Evolutionary conservation across 2,888 invertebrate species (phyloP).

Genomic region (Anoncus sp.): DNA sequence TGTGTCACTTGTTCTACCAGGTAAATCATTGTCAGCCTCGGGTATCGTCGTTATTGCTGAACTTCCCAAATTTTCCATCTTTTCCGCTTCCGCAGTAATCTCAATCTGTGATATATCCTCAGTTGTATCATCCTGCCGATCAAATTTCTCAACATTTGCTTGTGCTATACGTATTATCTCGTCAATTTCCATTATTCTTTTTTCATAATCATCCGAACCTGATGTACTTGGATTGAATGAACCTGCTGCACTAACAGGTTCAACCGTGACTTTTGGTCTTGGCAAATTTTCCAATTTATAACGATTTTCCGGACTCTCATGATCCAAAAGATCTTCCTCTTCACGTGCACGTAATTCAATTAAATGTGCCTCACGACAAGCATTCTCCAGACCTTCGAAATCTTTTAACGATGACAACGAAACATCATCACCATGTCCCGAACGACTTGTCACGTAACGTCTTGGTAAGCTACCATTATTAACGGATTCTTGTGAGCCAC

Average conservation of each 20-base stretch:
- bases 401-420: constrained; percentile 95
- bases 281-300: constrained; percentile 84
- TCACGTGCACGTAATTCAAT: constrained; percentile 93
- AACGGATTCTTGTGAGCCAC: constrained; percentile 93
- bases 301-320: constrained; percentile 86
- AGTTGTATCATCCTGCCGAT: constrained; percentile 84
- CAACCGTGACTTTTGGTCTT: constrained; percentile 58
- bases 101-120: constrained; percentile 84
- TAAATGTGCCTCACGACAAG: constrained; percentile 92
- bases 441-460: constrained; percentile 88
- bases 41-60: constrained; percentile 48
- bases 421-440: constrained; percentile 92
- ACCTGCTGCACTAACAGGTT: constrained; percentile 78
- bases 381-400: constrained; percentile 96
- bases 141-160: constrained; percentile 87
- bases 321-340: constrained; percentile 91
- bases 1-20: constrained; percentile 74
- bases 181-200: constrained; percentile 88
- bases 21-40: constrained; percentile 39
- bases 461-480: constrained; percentile 92
- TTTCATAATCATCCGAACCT: constrained; percentile 87
- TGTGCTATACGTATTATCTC: constrained; percentile 88
- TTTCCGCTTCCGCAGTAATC: constrained; percentile 69
- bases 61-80: constrained; percentile 47
- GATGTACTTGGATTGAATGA: constrained; percentile 83